Evolutionary conservation across 2,797 vertebrate species (phyloP).

Genomic region (Stomatorhinus walkeri): DNA sequence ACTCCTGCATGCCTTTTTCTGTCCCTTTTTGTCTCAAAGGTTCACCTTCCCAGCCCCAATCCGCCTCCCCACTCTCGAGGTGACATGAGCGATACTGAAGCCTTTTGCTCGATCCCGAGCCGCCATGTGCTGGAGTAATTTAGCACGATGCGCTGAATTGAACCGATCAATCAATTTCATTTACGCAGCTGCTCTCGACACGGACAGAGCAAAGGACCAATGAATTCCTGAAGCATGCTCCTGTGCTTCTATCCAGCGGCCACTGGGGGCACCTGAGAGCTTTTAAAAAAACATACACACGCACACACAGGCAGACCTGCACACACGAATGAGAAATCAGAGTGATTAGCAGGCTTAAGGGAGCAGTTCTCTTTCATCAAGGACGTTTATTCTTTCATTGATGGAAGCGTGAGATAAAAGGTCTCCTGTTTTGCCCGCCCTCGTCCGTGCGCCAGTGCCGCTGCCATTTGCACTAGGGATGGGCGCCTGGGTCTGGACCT

Average conservation of each 20-base stretch:
- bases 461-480: neutral
- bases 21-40: neutral
- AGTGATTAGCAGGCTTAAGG: neutral
- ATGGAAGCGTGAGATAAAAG: neutral
- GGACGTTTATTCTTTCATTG: constrained; percentile 7
- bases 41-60: neutral
- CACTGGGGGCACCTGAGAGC: neutral
- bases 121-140: constrained; percentile 38
- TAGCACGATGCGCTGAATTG: constrained; percentile 43
- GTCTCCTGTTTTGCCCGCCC: constrained; percentile 13
- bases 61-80: constrained; percentile 28
- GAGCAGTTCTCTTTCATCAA: neutral
- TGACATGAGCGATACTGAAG: constrained; percentile 27
- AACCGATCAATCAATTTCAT: constrained; percentile 45
- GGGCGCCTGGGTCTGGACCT: neutral
- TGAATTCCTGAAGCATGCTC: neutral
- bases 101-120: neutral
- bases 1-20: neutral
- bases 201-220: neutral
- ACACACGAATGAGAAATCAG: neutral
- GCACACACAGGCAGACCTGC: neutral
- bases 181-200: constrained; percentile 42
- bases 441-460: neutral
- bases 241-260: neutral
- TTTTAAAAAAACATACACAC: neutral